Conservation (phyloP, 2,113 vertebrate species). For the Triplophysa siluroides region DNA sequence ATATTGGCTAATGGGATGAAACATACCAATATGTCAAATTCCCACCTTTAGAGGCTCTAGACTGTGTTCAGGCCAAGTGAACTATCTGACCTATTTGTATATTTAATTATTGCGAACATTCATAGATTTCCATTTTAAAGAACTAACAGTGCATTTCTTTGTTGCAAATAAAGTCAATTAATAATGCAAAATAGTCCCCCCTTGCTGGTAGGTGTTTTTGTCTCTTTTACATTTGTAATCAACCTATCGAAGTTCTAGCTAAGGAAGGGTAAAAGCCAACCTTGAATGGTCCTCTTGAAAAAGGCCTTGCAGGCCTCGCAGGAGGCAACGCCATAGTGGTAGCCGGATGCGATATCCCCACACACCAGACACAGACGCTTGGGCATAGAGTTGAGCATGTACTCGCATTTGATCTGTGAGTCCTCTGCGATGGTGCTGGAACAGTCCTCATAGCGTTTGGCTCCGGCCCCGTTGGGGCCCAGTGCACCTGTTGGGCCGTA, state of each 20-base stretch:
- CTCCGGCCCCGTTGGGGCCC: conserved; percentile 85
- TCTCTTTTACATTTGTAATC: not conserved
- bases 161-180: conserved; percentile 4
- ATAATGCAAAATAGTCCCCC: conserved; percentile 1
- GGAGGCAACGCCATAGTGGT: conserved; percentile 98
- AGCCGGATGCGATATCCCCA: conserved; percentile 97
- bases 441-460: conserved; percentile 98
- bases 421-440: conserved; percentile 97
- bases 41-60: conserved; percentile 68
- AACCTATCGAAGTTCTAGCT: conserved; percentile 34
- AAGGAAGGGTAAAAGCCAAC: conserved; percentile 77
- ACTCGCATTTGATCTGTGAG: conserved; percentile 99
- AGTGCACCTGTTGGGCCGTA: conserved; percentile 89
- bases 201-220: not conserved
- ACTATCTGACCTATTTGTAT: conserved; percentile 67
- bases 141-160: not conserved
- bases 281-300: conserved; percentile 99
- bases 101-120: not conserved
- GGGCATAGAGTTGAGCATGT: conserved; percentile 99
- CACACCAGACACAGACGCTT: conserved; percentile 99
- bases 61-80: conserved; percentile 62
- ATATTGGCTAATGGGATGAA: conserved; percentile 84
- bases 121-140: not conserved
- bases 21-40: conserved; percentile 80
- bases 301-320: conserved; percentile 99